Base-by-base conservation (phyloP, 2,797 vertebrate genomes). In the Silurus lanzhouensis region DNA sequence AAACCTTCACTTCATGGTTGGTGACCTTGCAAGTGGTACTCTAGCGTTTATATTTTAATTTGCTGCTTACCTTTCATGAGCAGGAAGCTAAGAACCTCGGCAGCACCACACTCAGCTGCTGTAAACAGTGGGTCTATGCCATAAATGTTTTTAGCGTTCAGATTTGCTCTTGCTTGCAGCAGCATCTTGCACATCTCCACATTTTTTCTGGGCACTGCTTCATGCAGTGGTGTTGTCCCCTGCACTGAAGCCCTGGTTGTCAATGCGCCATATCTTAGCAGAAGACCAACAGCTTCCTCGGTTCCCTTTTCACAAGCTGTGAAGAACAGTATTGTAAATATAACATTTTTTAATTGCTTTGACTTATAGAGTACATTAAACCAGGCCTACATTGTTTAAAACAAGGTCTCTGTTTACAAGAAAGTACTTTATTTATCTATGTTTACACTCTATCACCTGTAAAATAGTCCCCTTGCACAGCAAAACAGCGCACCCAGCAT, bases 101-200 rank as follows among this genome's bases (percentile, higher is more conserved):
- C 0, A 85, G 95, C 93, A 22, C 95, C 96, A 2, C 95, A 95
- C 89, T 97, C 95, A 81, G 96, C 96, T 0, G 96, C 96, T 75
- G 95, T 95, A 74, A 97, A 97, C 78, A 96, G 89, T 8, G 96
- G 92, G 19, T 93, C 95, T 89, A 96, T 95, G 78, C 96, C 96
- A 0, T 96, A 96, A 85, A 92, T 89, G 0, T 96, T 96, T 90
- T 92, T 93, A 77, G 93, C 86, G 67, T 94, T 94, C 81, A 96
- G 91, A 85, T 96, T 96, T 86, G 96, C 96, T 0, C 95, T 96
- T 0, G 93, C 93, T 71, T 92, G 91, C 83, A 96, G 83, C 15
- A 97, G 92, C 88, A 96, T 92, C 25, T 96, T 94, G 9, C 95
- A 95, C 70, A 94, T 95, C 61, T 95, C 91, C 85, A 96, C 72